Conservation (phyloP, 2,113 vertebrate species). For the Cromileptes altivelis region DNA sequence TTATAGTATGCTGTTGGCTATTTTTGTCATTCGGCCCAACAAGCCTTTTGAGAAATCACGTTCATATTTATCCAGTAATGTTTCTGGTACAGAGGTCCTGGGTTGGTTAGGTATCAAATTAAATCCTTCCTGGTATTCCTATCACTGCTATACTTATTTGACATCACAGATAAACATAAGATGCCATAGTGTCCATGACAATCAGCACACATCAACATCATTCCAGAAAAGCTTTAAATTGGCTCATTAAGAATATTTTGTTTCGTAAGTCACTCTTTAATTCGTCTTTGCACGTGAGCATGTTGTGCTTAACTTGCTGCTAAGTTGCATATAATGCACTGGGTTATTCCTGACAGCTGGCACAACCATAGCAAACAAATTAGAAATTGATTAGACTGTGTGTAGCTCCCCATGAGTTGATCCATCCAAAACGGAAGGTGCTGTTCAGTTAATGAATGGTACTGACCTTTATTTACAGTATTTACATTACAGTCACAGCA, state of each 20-base stretch:
- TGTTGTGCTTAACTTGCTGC: neutral
- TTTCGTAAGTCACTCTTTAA: neutral
- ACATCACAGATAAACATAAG: neutral
- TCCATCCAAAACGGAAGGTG: neutral
- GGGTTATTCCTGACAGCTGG: neutral
- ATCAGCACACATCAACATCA: neutral
- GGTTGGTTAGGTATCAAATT: neutral
- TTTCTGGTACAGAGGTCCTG: neutral
- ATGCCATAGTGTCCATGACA: too few species aligned
- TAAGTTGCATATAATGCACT: neutral
- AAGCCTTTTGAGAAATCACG: neutral
- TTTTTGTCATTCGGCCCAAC: neutral
- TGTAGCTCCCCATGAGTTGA: neutral
- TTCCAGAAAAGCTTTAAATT: neutral
- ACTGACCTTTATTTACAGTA: neutral
- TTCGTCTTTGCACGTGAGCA: neutral
- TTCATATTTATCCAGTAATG: neutral
- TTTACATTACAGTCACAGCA: neutral
- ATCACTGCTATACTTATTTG: neutral
- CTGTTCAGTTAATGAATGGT: neutral
- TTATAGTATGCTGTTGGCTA: neutral
- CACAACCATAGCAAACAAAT: neutral
- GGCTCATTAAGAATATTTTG: neutral
- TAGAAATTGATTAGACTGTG: constrained; percentile 1
- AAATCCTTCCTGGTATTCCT: neutral